Conservation (phyloP, 2,113 vertebrate genomes). For the Leiothrix lutea region DNA sequence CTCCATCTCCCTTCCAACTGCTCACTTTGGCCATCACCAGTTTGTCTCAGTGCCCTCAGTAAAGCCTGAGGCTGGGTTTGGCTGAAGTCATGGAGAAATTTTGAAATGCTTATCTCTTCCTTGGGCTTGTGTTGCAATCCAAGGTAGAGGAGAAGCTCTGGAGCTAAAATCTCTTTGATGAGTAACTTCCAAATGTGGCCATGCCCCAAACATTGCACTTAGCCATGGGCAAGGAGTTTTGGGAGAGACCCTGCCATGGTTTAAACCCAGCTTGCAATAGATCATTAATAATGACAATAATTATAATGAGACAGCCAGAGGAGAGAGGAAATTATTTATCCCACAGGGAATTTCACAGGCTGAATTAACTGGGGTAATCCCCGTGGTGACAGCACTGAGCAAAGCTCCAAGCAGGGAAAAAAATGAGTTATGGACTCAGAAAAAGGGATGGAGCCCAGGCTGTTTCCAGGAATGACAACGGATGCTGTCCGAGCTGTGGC, state of each 20-base stretch:
- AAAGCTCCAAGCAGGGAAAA: background rate
- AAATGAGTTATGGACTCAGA: background rate
- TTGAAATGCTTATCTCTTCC: background rate
- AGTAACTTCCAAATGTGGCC: background rate
- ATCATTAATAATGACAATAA: background rate
- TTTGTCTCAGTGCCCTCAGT: background rate
- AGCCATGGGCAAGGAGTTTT: background rate
- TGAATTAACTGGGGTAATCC: background rate
- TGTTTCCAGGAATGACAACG: background rate
- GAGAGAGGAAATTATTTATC: background rate
- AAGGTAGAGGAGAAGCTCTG: constrained; percentile 14
- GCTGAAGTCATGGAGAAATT: background rate
- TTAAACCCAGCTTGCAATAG: background rate
- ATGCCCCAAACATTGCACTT: background rate
- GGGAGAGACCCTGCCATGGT: background rate
- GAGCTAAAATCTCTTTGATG: constrained; percentile 6
- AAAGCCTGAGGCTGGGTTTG: background rate
- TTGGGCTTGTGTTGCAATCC: background rate
- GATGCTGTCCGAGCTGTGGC: background rate
- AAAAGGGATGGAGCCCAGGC: background rate
- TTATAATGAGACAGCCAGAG: background rate
- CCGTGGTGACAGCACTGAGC: background rate
- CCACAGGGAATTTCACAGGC: background rate
- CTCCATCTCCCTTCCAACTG: fast-evolving
- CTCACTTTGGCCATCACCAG: background rate